phyloP scores from a whole-genome alignment of 64 coral and sea anemone genomes.

The Hydrozoanthus tunicans region DNA sequence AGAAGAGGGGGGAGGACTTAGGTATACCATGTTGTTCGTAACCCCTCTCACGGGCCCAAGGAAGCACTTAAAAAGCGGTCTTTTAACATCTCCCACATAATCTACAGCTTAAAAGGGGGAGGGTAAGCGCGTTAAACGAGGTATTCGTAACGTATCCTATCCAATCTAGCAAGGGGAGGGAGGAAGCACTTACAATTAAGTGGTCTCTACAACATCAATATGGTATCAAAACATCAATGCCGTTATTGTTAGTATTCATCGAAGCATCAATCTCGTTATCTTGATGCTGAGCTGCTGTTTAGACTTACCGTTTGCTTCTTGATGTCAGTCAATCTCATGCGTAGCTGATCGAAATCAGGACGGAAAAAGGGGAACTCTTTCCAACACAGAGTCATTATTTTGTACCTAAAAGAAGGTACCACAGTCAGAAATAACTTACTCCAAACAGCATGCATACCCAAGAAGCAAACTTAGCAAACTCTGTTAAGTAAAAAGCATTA shows the following conservation, averaged over 20 bases:
- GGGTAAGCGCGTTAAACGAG: background rate
- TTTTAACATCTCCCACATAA: too few species aligned
- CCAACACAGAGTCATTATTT: background rate
- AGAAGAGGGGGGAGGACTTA: too few species aligned
- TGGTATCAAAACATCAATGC: background rate
- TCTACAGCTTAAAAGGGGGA: background rate
- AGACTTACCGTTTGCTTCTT: too few species aligned
- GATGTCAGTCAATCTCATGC: background rate
- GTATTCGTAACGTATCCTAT: too few species aligned
- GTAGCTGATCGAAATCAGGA: background rate
- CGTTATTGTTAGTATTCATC: background rate
- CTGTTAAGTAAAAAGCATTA: too few species aligned
- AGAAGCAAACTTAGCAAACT: background rate
- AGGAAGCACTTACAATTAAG: background rate
- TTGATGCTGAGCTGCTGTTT: too few species aligned
- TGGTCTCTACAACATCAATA: background rate
- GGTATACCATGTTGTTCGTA: too few species aligned
- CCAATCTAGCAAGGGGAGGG: background rate
- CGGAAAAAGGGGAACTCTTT: background rate
- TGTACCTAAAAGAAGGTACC: background rate
- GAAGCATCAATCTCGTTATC: too few species aligned
- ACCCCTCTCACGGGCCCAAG: too few species aligned
- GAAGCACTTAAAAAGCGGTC: too few species aligned
- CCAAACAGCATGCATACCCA: background rate
- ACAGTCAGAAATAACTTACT: background rate